Evolutionary conservation across 2,113 vertebrate genomes (phyloP).

Genomic region (Prolemur simus): DNA sequence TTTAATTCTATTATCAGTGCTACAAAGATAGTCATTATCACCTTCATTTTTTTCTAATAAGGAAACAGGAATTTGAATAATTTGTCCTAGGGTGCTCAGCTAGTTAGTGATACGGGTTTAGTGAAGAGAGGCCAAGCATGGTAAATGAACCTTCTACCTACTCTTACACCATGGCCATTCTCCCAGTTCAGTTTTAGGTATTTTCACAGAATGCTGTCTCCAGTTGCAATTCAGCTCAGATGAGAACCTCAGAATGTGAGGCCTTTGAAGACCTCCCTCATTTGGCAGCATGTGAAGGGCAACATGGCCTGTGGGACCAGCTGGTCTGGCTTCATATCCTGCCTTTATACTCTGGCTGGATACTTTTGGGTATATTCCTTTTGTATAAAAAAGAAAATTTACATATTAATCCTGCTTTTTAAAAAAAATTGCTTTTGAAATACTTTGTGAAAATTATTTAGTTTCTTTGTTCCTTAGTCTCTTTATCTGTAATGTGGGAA

Average conservation of each 20-base stretch:
- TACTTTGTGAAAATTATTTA: background rate
- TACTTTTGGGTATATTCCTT: background rate
- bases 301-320: background rate
- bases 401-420: background rate
- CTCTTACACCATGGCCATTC: background rate
- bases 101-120: background rate
- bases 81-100: background rate
- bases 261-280: background rate
- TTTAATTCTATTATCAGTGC: background rate
- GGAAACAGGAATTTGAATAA: background rate
- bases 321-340: background rate
- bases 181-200: background rate
- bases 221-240: background rate
- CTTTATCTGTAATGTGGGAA: background rate
- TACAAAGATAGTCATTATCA: background rate
- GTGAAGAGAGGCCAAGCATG: background rate
- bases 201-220: background rate
- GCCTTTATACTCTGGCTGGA: background rate
- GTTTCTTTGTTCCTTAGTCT: background rate
- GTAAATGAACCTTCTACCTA: too few species aligned
- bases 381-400: conserved; percentile 30
- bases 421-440: conserved; percentile 23
- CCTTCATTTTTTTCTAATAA: background rate
- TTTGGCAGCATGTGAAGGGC: background rate
- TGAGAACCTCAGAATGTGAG: background rate